Evolutionary conservation across 2,113 vertebrate genomes (phyloP).

Genomic region (Poicephalus meyeri): DNA sequence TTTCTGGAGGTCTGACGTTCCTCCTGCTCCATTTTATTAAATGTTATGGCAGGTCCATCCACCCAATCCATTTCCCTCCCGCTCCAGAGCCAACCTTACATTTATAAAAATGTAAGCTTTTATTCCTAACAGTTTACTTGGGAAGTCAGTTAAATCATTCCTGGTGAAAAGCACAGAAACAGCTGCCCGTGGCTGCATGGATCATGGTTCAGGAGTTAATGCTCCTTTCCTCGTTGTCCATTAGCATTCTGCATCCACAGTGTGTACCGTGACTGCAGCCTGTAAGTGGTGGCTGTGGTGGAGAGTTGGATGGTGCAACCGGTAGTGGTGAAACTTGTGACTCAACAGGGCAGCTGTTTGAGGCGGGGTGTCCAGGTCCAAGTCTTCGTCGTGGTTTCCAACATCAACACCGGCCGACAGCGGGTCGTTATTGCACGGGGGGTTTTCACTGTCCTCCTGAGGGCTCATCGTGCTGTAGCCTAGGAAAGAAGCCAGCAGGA

Average conservation of each 20-base stretch:
- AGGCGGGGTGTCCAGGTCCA: constrained; percentile 92
- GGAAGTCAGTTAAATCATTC: not conserved
- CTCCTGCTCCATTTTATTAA: constrained; percentile 11
- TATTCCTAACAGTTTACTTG: not conserved
- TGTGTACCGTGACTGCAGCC: constrained; percentile 96
- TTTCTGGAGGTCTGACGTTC: constrained; percentile 48
- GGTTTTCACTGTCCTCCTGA: constrained; percentile 98
- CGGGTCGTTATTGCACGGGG: constrained; percentile 92
- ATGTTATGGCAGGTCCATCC: constrained; percentile 48
- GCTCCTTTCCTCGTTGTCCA: not conserved
- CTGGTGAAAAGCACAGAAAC: not conserved
- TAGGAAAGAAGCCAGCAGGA: constrained; percentile 40
- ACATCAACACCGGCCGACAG: constrained; percentile 92
- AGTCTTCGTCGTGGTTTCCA: constrained; percentile 93
- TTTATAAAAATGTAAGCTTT: not conserved
- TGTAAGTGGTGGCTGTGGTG: constrained; percentile 93
- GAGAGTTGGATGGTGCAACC: constrained; percentile 87
- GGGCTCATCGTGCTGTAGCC: constrained; percentile 99
- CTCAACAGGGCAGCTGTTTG: constrained; percentile 95
- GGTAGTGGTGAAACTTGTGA: constrained; percentile 94
- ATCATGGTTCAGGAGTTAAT: not conserved
- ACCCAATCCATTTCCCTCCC: constrained; percentile 16
- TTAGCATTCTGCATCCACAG: constrained; percentile 95
- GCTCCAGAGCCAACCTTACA: not conserved
- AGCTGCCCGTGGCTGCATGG: not conserved